phyloP scores from a whole-genome alignment of 2,797 vertebrate species.

The Limnodromus scolopaceus region DNA sequence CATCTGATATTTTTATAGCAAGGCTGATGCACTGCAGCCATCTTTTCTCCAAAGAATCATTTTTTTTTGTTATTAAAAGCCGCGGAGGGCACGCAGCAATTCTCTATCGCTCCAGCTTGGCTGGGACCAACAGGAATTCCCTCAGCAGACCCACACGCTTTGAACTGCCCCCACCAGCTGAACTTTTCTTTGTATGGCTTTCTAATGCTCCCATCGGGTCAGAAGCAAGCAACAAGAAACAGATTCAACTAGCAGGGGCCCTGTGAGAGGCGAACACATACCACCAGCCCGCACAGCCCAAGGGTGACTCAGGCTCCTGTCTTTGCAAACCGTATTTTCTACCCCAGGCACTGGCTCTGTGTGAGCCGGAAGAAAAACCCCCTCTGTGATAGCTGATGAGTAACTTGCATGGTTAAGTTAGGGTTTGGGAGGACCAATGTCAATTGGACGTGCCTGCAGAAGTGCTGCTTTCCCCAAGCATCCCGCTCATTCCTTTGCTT shows the following conservation, averaged over 20 bases:
- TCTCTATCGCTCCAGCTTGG: background rate
- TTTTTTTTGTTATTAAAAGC: background rate
- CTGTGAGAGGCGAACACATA: rapidly evolving
- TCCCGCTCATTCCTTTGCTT: background rate
- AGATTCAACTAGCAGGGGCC: background rate
- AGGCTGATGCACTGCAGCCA: background rate
- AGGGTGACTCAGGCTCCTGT: background rate
- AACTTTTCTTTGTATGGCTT: background rate
- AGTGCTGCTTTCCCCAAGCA: background rate
- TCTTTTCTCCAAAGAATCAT: background rate
- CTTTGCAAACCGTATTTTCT: background rate
- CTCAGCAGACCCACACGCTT: background rate
- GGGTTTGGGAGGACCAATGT: background rate
- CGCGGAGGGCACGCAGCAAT: rapidly evolving
- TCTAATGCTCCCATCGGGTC: background rate
- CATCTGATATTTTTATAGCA: background rate
- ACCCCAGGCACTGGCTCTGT: background rate
- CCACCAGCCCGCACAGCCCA: background rate
- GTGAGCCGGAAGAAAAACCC: background rate
- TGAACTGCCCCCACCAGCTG: background rate
- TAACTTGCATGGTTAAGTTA: background rate
- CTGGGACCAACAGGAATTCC: background rate
- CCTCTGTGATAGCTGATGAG: background rate
- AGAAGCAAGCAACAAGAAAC: background rate
- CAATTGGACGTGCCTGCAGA: background rate